Evolutionary conservation across 2,113 vertebrate species (phyloP).

Genomic region (Brachirus orientalis): DNA sequence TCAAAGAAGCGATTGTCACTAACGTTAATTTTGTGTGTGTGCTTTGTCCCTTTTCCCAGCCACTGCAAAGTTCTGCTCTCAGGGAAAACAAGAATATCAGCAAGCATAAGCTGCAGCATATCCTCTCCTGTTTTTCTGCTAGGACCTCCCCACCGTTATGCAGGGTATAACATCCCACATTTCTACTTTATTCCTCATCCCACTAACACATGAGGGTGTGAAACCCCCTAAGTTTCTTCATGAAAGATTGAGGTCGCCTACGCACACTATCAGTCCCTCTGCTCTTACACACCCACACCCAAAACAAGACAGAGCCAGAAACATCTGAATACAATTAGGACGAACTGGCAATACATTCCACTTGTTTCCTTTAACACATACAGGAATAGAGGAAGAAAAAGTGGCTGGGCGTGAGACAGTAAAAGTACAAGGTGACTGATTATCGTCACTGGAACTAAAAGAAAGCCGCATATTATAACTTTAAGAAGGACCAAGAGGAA

Average conservation of each 20-base stretch:
- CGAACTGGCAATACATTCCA: slow-evolving; percentile 63
- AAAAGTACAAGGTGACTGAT: neutral
- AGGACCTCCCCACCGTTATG: slow-evolving; percentile 27
- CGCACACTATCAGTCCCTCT: slow-evolving; percentile 41
- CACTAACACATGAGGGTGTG: slow-evolving; percentile 18
- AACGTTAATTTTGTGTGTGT: slow-evolving; percentile 7
- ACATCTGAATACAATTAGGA: slow-evolving; percentile 80
- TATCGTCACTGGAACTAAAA: neutral
- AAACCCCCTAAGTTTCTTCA: slow-evolving; percentile 26
- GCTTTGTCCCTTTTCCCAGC: neutral
- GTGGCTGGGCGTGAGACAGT: neutral
- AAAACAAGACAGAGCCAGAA: slow-evolving; percentile 52
- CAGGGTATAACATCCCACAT: slow-evolving; percentile 15
- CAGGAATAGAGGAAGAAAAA: too few species aligned
- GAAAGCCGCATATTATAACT: neutral
- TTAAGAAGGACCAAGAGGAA: neutral
- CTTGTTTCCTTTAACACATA: slow-evolving; percentile 51
- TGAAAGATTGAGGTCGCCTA: slow-evolving; percentile 66
- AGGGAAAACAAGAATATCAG: slow-evolving; percentile 27
- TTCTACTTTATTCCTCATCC: slow-evolving; percentile 26
- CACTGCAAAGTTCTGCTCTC: slow-evolving; percentile 18
- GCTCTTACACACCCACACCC: slow-evolving; percentile 35
- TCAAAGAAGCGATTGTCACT: slow-evolving; percentile 23
- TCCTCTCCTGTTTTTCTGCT: slow-evolving; percentile 12
- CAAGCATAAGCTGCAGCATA: slow-evolving; percentile 26